phyloP scores from a whole-genome alignment of 2,797 vertebrate genomes.

The Melanotaenia boesemani region DNA sequence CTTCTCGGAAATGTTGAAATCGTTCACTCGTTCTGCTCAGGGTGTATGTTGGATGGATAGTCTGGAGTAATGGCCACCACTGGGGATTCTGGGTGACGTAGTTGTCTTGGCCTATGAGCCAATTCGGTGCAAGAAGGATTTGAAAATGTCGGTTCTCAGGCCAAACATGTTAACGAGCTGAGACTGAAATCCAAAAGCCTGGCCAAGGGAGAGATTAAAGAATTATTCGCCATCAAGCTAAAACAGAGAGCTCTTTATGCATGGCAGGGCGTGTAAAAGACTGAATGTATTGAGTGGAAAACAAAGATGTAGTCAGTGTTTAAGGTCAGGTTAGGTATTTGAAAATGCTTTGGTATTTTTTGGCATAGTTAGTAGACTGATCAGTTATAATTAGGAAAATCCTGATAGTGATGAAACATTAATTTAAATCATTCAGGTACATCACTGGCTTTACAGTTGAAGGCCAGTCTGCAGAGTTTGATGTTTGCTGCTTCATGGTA shows the following conservation, averaged over 20 bases:
- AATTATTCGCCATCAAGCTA: conserved; percentile 44
- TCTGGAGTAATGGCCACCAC: conserved; percentile 69
- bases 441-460: conserved; percentile 7
- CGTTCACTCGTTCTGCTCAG: conserved; percentile 58
- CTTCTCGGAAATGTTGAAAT: conserved; percentile 66
- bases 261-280: conserved; percentile 26
- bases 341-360: conserved; percentile 9
- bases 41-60: conserved; percentile 46
- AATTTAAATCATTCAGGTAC: background rate
- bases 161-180: conserved; percentile 65
- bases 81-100: conserved; percentile 75
- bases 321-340: conserved; percentile 22
- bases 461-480: background rate
- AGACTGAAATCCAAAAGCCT: conserved; percentile 45
- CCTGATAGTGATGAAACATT: background rate
- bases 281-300: conserved; percentile 21
- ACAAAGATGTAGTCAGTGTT: conserved; percentile 25
- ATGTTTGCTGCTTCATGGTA: background rate
- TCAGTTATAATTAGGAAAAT: background rate
- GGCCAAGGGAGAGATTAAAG: conserved; percentile 57
- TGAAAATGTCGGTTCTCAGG: conserved; percentile 55
- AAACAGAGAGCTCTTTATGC: conserved; percentile 55
- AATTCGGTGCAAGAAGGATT: conserved; percentile 60
- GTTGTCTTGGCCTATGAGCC: conserved; percentile 54
- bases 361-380: background rate